These are phyloP conservation scores for Candoia aspera DNA, from an alignment of 2,113 vertebrate species.

Conservation along the genomic window DNA sequence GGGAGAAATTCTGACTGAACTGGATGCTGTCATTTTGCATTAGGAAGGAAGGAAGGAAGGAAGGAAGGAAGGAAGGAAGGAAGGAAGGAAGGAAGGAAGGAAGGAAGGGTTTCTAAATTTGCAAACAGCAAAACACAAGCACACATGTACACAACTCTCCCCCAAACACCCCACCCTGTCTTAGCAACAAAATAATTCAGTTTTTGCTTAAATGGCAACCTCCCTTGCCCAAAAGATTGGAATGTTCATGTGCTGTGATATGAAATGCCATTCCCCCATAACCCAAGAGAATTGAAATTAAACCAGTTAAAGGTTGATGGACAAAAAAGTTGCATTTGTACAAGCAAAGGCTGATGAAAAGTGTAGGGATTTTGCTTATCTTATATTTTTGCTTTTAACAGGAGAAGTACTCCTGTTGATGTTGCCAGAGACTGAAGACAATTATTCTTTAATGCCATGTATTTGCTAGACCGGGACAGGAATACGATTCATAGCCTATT, in stretches of 20 bases:
- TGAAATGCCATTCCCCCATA: constrained; percentile 28
- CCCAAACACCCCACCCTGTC: not conserved
- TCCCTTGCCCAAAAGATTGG: not conserved
- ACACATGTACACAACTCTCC: not conserved
- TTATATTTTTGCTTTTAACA: constrained; percentile 32
- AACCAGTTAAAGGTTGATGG: not conserved
- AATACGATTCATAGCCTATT: constrained; percentile 56
- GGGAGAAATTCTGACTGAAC: no score
- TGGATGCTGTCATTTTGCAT: no score
- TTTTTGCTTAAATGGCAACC: not conserved
- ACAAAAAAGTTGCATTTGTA: constrained; percentile 13
- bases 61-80: not conserved
- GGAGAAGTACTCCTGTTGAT: constrained; percentile 50
- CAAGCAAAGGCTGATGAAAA: constrained; percentile 45
- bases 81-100: no score
- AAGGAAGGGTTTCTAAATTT: not conserved
- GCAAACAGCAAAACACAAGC: not conserved
- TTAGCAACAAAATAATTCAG: not conserved
- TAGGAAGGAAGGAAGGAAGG: not conserved
- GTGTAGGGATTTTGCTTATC: not conserved
- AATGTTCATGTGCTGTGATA: constrained; percentile 42
- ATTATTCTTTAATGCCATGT: constrained; percentile 64
- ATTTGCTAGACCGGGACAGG: constrained; percentile 54
- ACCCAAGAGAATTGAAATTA: not conserved
- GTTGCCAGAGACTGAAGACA: constrained; percentile 52